phyloP scores from a whole-genome alignment of 2,797 vertebrate species.

The Gymnothorax javanicus region DNA sequence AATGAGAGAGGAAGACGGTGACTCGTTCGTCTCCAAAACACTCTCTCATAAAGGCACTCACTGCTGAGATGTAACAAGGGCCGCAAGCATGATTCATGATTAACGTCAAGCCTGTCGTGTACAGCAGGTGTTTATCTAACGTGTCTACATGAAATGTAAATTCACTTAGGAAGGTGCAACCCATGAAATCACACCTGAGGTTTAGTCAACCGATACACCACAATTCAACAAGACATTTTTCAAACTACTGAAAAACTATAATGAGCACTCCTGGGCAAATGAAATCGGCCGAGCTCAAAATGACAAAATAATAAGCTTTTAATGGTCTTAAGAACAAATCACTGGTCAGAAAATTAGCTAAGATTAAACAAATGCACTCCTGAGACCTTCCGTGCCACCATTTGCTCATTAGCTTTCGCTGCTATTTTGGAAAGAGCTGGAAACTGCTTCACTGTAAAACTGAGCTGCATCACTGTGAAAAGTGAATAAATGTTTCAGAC shows the following conservation, averaged over 20 bases:
- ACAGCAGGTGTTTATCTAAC: slow-evolving; percentile 3
- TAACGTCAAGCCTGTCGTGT: background rate
- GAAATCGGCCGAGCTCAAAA: too few species aligned
- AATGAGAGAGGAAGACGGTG: slow-evolving; percentile 23
- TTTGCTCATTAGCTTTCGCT: too few species aligned
- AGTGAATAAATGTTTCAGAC: too few species aligned
- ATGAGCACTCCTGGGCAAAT: too few species aligned
- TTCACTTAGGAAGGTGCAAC: slow-evolving; percentile 12
- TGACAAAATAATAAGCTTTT: too few species aligned
- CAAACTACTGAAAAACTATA: background rate
- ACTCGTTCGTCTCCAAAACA: background rate
- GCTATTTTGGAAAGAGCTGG: too few species aligned
- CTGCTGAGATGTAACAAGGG: background rate
- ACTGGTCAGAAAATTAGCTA: too few species aligned
- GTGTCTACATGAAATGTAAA: slow-evolving; percentile 10
- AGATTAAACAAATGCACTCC: too few species aligned
- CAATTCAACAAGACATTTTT: background rate
- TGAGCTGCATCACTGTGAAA: too few species aligned
- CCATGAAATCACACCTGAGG: background rate
- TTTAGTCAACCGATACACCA: background rate
- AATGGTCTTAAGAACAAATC: too few species aligned
- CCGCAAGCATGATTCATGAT: background rate
- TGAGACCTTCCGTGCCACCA: too few species aligned
- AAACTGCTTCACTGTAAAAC: too few species aligned
- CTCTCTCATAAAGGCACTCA: background rate